Base-by-base conservation (phyloP, 2,113 vertebrate genomes). In the Cryptomyrus ogoouensis region DNA sequence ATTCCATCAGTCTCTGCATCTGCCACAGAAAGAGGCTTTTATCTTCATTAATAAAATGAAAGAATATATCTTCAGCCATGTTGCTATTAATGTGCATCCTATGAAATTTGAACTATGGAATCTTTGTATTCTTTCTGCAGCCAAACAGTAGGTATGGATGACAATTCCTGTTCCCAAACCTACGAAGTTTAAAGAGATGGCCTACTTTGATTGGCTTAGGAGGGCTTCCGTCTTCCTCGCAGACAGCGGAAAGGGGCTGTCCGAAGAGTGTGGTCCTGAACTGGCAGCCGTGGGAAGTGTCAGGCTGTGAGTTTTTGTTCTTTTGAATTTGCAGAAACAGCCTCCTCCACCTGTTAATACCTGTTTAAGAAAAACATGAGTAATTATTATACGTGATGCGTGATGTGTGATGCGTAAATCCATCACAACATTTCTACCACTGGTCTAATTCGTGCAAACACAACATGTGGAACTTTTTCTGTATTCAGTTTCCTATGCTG, bases 121-220 rank as follows among this genome's bases (percentile, higher is more conserved):
- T 8, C 15, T 35, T 56, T 88, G 49, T 88, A 12, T 42, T 1
- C 3, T 56, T 58, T 88, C 27, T 58, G 47, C 50, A 88, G 87
- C 21, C 31, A 88, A 58, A 62, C 17, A 35, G 35, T 3, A 88
- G 15, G 9, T 3, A 62, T 24, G 31, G 13, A 53, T 77, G 13
- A 35, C n/a, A 42, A 10, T n/a, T 24, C 70, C n/a, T 5, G 19
- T 7, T 46, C 44, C 17, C 27, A 24, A 27, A 31, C 49, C n/a
- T 3, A 35, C 6, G 3, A 42, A 44, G 47, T 42, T n/a, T 4
- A 56, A 17, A 56, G 27, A 89, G 56, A 24, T 42, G 17, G 88
- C 93, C 91, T 94, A 97, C 97, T 94, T 95, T 95, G 70, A 98
- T 93, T 3, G 96, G 93, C 0, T 94, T 94, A 3, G 97, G 96